Percentiles rank a stretch among this genome's conserved stretches.
Conservation (phyloP, 2,888 invertebrate genomes). For the Melieria picta region DNA sequence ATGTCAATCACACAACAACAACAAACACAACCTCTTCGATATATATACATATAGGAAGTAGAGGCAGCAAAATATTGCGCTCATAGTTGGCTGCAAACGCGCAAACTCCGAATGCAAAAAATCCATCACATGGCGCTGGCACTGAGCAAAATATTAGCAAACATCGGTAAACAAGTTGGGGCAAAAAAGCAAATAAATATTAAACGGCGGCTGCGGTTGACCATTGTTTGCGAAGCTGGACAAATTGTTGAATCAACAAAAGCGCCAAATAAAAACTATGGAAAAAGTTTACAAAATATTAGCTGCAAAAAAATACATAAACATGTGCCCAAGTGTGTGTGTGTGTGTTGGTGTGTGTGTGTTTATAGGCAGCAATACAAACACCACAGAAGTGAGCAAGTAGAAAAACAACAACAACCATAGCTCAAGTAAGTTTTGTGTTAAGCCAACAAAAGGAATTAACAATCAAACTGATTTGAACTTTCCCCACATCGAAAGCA, state of each 20-base stretch:
- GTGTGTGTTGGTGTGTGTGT: no score
- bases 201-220: background rate
- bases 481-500: conserved; percentile 13
- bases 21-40: no score
- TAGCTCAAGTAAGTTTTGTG: background rate
- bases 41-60: no score
- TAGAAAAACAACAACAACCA: conserved; percentile 3
- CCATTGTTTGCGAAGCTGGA: background rate
- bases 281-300: background rate
- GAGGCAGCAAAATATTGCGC: no score
- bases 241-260: conserved; percentile 25
- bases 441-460: background rate
- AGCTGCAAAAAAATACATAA: background rate
- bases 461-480: conserved; percentile 9
- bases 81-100: no score
- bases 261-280: background rate
- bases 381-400: background rate
- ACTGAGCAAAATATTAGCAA: no score
- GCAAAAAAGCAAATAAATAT: no score
- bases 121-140: no score
- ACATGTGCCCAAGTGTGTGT: background rate
- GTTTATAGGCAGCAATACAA: background rate
- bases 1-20: no score
- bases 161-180: no score
- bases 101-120: no score